Evolutionary conservation across 2,888 invertebrate genomes (phyloP).

Genomic region (Eupithecia inturbata): DNA sequence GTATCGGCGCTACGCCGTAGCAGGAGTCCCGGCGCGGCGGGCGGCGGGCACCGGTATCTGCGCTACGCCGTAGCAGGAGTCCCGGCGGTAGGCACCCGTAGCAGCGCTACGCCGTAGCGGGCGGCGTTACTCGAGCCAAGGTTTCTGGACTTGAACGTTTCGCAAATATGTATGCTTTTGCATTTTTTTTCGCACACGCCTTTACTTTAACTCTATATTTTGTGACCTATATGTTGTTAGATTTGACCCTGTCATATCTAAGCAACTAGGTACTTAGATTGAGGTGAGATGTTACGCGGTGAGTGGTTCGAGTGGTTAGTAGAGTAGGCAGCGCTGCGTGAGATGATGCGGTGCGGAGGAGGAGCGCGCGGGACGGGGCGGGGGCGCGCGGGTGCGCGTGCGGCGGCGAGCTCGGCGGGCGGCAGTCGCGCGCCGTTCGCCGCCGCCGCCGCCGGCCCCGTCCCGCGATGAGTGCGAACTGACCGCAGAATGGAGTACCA

Average conservation of each 20-base stretch:
- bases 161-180: not conserved
- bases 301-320: constrained; percentile 6
- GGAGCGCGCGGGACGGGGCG: constrained; percentile 36
- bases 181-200: not conserved
- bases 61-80: no score
- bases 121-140: not conserved
- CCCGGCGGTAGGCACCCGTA: no score
- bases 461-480: constrained; percentile 74
- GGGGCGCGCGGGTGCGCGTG: constrained; percentile 42
- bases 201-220: not conserved
- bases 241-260: not conserved
- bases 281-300: constrained; percentile 12
- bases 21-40: not conserved
- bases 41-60: no score
- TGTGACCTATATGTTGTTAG: not conserved
- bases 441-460: constrained; percentile 55
- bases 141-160: not conserved
- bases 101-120: no score
- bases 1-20: not conserved
- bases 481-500: constrained; percentile 79
- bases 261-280: not conserved
- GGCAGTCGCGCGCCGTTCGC: constrained; percentile 60
- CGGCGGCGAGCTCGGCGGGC: constrained; percentile 48
- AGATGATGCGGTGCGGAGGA: constrained; percentile 33
- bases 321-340: constrained; percentile 7